phyloP scores from a whole-genome alignment of 2,888 invertebrate genomes.

The Byasa hedistus region DNA sequence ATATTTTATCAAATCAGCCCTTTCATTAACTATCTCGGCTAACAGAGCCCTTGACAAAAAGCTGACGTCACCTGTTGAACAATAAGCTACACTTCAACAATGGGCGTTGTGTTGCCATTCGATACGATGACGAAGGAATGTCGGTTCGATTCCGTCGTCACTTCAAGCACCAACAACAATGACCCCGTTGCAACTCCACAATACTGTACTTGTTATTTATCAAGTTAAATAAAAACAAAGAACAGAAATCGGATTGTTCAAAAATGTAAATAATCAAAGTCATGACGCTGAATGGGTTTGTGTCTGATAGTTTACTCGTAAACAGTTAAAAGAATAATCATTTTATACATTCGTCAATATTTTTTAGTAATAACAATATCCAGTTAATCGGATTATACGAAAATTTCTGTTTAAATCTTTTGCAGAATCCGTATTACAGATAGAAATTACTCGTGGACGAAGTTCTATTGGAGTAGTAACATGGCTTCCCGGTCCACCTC shows the following conservation, averaged over 20 bases:
- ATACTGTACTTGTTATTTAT: slow-evolving; percentile 19
- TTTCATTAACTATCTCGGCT: neutral
- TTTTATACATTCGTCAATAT: no score
- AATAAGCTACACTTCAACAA: slow-evolving; percentile 16
- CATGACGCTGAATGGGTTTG: slow-evolving; percentile 1
- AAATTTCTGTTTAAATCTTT: no score
- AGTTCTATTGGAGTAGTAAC: neutral
- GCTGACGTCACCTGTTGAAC: slow-evolving; percentile 4
- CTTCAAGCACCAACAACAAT: slow-evolving; percentile 9
- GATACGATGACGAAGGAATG: slow-evolving; percentile 10
- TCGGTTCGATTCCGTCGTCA: slow-evolving; percentile 9
- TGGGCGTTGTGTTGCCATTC: slow-evolving; percentile 16
- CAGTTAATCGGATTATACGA: no score
- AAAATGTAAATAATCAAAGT: slow-evolving; percentile 14
- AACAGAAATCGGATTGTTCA: slow-evolving; percentile 19
- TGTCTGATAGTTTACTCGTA: neutral
- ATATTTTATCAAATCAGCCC: neutral
- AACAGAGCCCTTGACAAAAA: slow-evolving; percentile 7
- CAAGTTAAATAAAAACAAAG: slow-evolving; percentile 12
- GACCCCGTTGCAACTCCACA: slow-evolving; percentile 15
- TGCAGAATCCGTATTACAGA: no score
- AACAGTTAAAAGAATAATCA: no score
- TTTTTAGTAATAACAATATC: no score
- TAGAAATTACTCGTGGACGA: neutral
- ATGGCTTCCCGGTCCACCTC: neutral